A percentile compares a stretch with the other conserved stretches of the same genome.
These are phyloP conservation scores for Calidris pugnax DNA, from an alignment of 2,113 vertebrate species.

Conservation along the genomic window DNA sequence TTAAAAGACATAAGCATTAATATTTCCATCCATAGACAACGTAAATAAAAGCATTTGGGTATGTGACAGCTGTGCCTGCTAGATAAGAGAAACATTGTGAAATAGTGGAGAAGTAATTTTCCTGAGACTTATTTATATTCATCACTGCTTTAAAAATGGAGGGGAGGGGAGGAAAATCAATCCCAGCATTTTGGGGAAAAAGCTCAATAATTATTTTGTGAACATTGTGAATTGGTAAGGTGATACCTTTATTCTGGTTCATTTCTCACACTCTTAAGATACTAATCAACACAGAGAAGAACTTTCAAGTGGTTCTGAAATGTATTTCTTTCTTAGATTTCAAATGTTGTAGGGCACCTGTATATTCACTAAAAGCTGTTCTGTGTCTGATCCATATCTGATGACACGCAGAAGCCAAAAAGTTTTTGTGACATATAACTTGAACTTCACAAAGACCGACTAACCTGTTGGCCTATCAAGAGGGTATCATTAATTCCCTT, in stretches of 20 bases:
- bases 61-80: slow-evolving; percentile 68
- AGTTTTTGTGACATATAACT: not conserved
- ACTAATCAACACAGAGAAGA: slow-evolving; percentile 34
- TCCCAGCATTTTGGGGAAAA: not conserved
- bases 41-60: slow-evolving; percentile 60
- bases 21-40: slow-evolving; percentile 48
- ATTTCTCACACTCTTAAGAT: slow-evolving; percentile 51
- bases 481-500: not conserved
- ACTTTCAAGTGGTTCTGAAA: slow-evolving; percentile 1
- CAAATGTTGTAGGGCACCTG: not conserved
- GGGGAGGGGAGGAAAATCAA: not conserved
- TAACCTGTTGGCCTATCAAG: not conserved
- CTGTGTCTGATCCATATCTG: not conserved
- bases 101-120: slow-evolving; percentile 71
- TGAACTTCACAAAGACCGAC: not conserved
- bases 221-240: slow-evolving; percentile 16
- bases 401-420: not conserved
- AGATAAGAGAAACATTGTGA: slow-evolving; percentile 73
- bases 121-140: slow-evolving; percentile 69
- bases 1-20: slow-evolving; percentile 37
- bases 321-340: slow-evolving; percentile 8
- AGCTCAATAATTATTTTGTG: slow-evolving; percentile 60
- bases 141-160: slow-evolving; percentile 9
- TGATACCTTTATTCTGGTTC: slow-evolving; percentile 38
- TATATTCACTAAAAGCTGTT: slow-evolving; percentile 7